These are phyloP conservation scores for Bombus turneri DNA, from an alignment of 1,140 invertebrate genomes.

Conservation along the genomic window DNA sequence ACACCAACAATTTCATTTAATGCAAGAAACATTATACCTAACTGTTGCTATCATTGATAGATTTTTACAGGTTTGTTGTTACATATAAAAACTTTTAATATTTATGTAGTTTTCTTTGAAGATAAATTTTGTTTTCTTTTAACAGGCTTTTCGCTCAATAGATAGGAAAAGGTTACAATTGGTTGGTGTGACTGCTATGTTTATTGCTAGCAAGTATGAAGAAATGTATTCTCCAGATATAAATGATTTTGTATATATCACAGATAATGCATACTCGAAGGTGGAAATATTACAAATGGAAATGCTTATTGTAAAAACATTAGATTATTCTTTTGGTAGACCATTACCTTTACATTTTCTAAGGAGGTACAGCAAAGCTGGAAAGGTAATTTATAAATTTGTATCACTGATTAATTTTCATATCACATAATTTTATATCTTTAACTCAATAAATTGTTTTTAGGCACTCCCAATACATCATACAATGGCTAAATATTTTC, in stretches of 20 bases:
- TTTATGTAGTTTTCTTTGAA: background rate
- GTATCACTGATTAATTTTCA: background rate
- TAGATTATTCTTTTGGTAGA: constrained; percentile 92
- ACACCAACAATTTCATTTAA: constrained; percentile 92
- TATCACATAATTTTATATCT: background rate
- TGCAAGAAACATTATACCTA: constrained; percentile 96
- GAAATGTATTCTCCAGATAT: constrained; percentile 96
- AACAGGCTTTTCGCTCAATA: constrained; percentile 83
- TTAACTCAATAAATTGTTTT: background rate
- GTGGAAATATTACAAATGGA: constrained; percentile 94
- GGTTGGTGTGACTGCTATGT: constrained; percentile 95
- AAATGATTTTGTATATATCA: constrained; percentile 95
- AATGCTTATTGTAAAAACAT: constrained; percentile 87
- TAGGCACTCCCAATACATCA: constrained; percentile 87
- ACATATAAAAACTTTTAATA: background rate
- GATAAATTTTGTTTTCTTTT: constrained; percentile 38
- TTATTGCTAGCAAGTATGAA: constrained; percentile 97
- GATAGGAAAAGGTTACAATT: constrained; percentile 90
- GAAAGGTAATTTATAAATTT: constrained; percentile 79
- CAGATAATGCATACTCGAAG: constrained; percentile 93
- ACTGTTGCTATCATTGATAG: constrained; percentile 94
- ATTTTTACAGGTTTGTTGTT: constrained; percentile 89
- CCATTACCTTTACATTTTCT: constrained; percentile 95
- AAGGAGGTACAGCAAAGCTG: constrained; percentile 90
- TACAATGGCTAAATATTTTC: constrained; percentile 95